These are phyloP conservation scores for Erpobdella octoculata DNA, from an alignment of 2,888 invertebrate genomes.

Conservation along the genomic window DNA sequence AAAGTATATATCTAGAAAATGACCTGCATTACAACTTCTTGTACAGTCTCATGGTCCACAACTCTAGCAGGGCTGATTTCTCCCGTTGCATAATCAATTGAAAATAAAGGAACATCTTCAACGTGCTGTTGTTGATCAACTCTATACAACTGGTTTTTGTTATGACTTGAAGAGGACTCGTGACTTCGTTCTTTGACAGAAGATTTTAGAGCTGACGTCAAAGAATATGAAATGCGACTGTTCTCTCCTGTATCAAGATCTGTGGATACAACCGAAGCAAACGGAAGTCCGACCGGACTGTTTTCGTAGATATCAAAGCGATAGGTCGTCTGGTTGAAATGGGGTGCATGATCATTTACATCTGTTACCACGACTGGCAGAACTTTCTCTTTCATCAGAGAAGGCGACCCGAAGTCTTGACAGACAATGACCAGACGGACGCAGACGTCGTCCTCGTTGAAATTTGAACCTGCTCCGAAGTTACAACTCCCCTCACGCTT, in stretches of 20 bases:
- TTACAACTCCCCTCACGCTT: constrained; percentile 9
- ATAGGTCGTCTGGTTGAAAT: constrained; percentile 29
- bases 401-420: constrained; percentile 44
- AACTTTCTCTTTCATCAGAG: constrained; percentile 39
- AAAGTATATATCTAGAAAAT: neutral
- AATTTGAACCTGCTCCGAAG: neutral
- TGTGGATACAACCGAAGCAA: constrained; percentile 32
- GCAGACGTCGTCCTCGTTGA: neutral
- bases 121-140: neutral
- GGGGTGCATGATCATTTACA: constrained; percentile 38
- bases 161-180: neutral
- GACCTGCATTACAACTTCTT: neutral
- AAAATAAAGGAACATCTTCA: neutral
- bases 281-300: constrained; percentile 24
- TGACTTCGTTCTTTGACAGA: neutral
- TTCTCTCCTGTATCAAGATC: constrained; percentile 33
- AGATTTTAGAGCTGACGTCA: neutral
- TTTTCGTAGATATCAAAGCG: constrained; percentile 31
- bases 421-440: constrained; percentile 38
- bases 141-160: too few relatives aligned
- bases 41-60: neutral
- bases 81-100: constrained; percentile 7
- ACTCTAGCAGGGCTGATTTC: neutral
- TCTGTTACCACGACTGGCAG: constrained; percentile 44
- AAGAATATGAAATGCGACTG: constrained; percentile 29